Evolutionary conservation across 2,888 invertebrate species (phyloP).

Genomic region (Tiphia femorata): DNA sequence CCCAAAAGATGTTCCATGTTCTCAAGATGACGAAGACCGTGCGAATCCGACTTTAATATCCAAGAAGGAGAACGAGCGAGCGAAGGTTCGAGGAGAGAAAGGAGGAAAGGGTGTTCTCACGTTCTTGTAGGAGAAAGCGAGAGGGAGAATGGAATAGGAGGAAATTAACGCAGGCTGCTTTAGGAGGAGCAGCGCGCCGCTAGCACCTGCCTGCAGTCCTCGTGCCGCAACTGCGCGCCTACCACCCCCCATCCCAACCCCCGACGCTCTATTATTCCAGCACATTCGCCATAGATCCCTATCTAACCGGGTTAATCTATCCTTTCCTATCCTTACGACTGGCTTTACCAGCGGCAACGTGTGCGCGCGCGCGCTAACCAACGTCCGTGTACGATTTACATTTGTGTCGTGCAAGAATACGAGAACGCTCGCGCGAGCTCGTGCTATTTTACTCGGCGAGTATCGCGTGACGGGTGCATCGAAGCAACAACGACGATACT

Average conservation of each 20-base stretch:
- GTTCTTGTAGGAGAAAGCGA: not conserved
- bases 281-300: constrained; percentile 46
- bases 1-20: too few species aligned
- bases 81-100: too few species aligned
- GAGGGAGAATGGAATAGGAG: not conserved
- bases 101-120: not conserved
- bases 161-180: not conserved
- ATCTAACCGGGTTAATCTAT: constrained; percentile 61
- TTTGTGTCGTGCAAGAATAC: not conserved
- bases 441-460: constrained; percentile 6
- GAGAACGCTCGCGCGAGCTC: constrained; percentile 1
- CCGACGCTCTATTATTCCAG: constrained; percentile 25
- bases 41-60: too few species aligned
- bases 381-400: not conserved
- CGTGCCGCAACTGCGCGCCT: constrained; percentile 4
- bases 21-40: too few species aligned
- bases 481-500: not conserved
- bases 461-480: constrained; percentile 31
- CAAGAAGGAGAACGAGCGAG: not conserved
- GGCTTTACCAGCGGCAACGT: not conserved
- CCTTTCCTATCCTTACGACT: constrained; percentile 39
- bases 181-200: not conserved
- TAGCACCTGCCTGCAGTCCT: constrained; percentile 4
- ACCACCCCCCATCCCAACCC: constrained; percentile 16
- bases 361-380: not conserved